phyloP scores from a whole-genome alignment of 2,113 vertebrate genomes.

The Terrapene triunguis region DNA sequence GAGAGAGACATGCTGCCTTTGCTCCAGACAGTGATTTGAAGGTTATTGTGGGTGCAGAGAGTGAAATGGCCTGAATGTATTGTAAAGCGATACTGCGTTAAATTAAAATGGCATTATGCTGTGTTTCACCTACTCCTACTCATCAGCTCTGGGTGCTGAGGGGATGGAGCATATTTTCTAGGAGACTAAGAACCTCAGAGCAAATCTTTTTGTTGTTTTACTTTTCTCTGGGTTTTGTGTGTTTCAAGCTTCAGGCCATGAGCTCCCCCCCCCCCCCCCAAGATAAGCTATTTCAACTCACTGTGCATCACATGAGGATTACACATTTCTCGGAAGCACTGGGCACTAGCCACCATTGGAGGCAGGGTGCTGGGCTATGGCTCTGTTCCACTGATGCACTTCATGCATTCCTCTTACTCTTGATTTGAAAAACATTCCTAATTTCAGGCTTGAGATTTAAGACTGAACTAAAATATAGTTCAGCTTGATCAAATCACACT shows the following conservation, averaged over 20 bases:
- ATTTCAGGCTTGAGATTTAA: constrained; percentile 56
- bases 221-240: neutral
- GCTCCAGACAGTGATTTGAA: fast-evolving
- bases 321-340: neutral
- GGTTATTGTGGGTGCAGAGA: neutral
- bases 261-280: neutral
- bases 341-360: neutral
- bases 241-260: neutral
- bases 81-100: neutral
- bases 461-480: constrained; percentile 45
- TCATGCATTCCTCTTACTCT: constrained; percentile 2
- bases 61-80: neutral
- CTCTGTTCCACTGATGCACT: neutral
- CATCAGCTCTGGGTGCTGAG: neutral
- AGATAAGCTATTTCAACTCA: neutral
- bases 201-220: neutral
- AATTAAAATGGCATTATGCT: neutral
- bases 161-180: neutral
- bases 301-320: neutral
- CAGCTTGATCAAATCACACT: constrained; percentile 44
- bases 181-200: neutral
- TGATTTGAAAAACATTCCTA: constrained; percentile 60
- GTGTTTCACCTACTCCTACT: neutral
- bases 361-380: neutral
- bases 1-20: neutral